Base-by-base conservation (phyloP, 2,888 invertebrate genomes). In the Entomobrya multifasciata region DNA sequence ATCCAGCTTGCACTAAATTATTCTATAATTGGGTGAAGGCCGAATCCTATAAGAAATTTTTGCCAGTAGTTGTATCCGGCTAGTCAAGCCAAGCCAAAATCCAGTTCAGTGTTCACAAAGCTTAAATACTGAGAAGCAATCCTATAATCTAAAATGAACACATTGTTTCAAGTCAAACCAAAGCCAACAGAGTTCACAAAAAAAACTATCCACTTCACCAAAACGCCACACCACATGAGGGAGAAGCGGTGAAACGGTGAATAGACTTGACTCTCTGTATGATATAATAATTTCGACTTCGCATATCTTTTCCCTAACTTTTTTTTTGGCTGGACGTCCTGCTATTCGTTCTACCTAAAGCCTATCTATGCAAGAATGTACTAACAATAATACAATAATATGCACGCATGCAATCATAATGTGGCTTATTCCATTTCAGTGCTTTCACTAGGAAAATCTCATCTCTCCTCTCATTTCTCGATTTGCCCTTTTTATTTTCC, bases 21-120 rank as follows among this genome's bases (percentile, higher is more conserved):
- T 86, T 79, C 86, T 74, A 88, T 88, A 88, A 88, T 88, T 88
- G 88, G 88, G 88, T 86, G 88, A 88, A 86, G 88, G 86, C 88
- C 83, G 86, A 79, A 80, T 79, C 74, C 20, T 65, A 74, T 74
- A 80, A 86, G 80, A 80, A 74, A 6, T 36, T 80, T 86, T 79
- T 86, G 49, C 65, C 44, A 74, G 79, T 60, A 85, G 78, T 78
- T 72, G 52, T 85, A 85, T 85, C 85, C 85, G 70, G 70, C 36
- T 57, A 84, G 76, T 52, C 65, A 83, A 83, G 52, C 76, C 74
- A 83, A 83, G 52, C 76, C 74, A 74, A 52, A 74, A 74, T 55
- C 55, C 55, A 55, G 36, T 20, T 36, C 52, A 10, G 55, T 17
- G n/a, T 52, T 13, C 30, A 4, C 10, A 55, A n/a, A 82, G 62